Evolutionary conservation across 2,113 vertebrate species (phyloP).

Genomic region (Egretta garzetta): DNA sequence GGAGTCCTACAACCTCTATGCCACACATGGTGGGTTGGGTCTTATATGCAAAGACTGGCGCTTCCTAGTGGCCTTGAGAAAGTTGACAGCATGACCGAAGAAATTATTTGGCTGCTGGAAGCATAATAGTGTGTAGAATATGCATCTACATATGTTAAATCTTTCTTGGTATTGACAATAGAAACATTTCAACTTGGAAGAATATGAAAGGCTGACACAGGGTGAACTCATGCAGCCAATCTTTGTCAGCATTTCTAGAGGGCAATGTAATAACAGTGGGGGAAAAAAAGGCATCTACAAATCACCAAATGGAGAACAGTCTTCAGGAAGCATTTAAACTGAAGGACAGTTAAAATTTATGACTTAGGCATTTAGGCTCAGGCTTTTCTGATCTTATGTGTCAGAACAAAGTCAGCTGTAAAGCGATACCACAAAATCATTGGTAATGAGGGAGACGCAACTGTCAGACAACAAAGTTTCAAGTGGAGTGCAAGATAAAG

Average conservation of each 20-base stretch:
- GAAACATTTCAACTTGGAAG: constrained; percentile 23
- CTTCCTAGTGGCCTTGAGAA: not conserved
- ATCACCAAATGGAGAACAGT: constrained; percentile 6
- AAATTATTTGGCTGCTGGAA: not conserved
- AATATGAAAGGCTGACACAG: constrained; percentile 37
- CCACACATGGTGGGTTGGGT: fast-evolving
- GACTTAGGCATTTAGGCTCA: constrained; percentile 10
- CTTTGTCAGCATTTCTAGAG: constrained; percentile 63
- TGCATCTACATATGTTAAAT: constrained; percentile 45
- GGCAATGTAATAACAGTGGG: not conserved
- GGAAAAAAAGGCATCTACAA: not conserved
- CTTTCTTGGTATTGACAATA: constrained; percentile 45
- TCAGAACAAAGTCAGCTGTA: constrained; percentile 36
- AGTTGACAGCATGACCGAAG: not conserved
- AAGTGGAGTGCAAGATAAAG: not conserved
- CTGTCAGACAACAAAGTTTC: constrained; percentile 3
- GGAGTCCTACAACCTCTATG: not conserved
- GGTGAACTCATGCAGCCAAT: constrained; percentile 4
- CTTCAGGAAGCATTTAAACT: constrained; percentile 43
- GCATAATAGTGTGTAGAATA: constrained; percentile 31
- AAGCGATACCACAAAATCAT: not conserved
- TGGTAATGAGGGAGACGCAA: not conserved
- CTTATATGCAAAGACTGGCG: not conserved
- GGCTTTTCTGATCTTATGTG: constrained; percentile 39
- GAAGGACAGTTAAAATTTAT: constrained; percentile 51